These are phyloP conservation scores for Bombus polaris DNA, from an alignment of 1,140 invertebrate species.

Conservation along the genomic window DNA sequence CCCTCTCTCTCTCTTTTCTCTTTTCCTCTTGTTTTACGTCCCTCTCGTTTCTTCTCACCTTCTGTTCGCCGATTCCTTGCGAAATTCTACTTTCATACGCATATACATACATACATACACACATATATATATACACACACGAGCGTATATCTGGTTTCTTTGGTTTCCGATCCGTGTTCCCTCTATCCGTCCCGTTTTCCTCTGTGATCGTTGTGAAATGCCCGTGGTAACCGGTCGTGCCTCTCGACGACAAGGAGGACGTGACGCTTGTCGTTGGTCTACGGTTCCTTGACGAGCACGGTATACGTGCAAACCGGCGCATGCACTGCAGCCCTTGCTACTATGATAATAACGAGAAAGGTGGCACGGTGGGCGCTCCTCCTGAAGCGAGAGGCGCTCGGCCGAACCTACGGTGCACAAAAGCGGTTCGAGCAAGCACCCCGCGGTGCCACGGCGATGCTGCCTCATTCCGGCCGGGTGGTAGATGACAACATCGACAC, in stretches of 20 bases:
- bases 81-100: not conserved
- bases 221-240: conserved; percentile 60
- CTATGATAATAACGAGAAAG: conserved; percentile 69
- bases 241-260: conserved; percentile 60
- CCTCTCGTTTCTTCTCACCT: conserved; percentile 6
- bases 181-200: conserved; percentile 29
- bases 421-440: conserved; percentile 44
- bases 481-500: conserved; percentile 50
- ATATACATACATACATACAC: not conserved
- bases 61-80: not conserved
- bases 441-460: conserved; percentile 51
- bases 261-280: conserved; percentile 58
- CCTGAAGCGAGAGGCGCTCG: conserved; percentile 61
- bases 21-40: conserved; percentile 5
- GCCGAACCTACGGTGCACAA: conserved; percentile 55
- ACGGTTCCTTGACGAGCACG: conserved; percentile 67
- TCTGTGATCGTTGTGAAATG: conserved; percentile 58
- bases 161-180: not conserved
- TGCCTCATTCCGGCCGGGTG: conserved; percentile 50
- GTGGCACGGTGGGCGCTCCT: conserved; percentile 61
- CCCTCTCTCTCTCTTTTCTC: not conserved
- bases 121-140: not conserved
- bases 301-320: conserved; percentile 61
- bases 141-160: not conserved
- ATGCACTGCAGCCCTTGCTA: conserved; percentile 61